Conservation (phyloP, 2,888 invertebrate genomes). For the Drepana falcataria region DNA sequence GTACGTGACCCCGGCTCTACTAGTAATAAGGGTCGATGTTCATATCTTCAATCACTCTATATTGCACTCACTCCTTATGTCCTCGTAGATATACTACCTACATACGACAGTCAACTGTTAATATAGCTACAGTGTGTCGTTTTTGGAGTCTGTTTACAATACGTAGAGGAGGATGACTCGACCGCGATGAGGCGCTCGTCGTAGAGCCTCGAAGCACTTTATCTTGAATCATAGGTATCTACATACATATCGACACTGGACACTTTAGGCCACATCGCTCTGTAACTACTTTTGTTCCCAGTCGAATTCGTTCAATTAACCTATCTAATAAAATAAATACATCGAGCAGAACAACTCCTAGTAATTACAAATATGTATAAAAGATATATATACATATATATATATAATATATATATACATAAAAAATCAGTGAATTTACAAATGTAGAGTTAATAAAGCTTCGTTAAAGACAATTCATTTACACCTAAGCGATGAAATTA, state of each 20-base stretch:
- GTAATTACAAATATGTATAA: conserved; percentile 73
- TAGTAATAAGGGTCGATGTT: conserved; percentile 42
- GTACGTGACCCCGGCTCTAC: conserved; percentile 28
- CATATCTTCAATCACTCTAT: conserved; percentile 32
- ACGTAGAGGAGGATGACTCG: conserved; percentile 29
- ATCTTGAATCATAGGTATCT: conserved; percentile 20
- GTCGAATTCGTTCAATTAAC: conserved; percentile 67
- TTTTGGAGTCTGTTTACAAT: conserved; percentile 41
- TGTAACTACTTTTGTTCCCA: conserved; percentile 70
- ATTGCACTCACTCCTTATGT: conserved; percentile 29
- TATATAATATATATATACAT: conserved; percentile 37
- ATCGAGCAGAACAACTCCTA: conserved; percentile 59
- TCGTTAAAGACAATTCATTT: conserved; percentile 73
- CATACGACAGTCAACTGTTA: conserved; percentile 34
- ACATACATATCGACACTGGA: conserved; percentile 36
- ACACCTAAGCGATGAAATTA: conserved; percentile 74
- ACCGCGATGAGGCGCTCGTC: conserved; percentile 10
- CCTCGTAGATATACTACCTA: conserved; percentile 27
- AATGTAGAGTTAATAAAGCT: conserved; percentile 79
- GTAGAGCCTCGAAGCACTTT: neutral
- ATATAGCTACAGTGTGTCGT: conserved; percentile 34
- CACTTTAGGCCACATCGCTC: conserved; percentile 65
- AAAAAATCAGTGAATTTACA: conserved; percentile 68
- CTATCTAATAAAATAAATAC: conserved; percentile 75
- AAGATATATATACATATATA: conserved; percentile 64